Evolutionary conservation across 64 coral and sea anemone species (phyloP).

Genomic region (Platygyra sinensis): DNA sequence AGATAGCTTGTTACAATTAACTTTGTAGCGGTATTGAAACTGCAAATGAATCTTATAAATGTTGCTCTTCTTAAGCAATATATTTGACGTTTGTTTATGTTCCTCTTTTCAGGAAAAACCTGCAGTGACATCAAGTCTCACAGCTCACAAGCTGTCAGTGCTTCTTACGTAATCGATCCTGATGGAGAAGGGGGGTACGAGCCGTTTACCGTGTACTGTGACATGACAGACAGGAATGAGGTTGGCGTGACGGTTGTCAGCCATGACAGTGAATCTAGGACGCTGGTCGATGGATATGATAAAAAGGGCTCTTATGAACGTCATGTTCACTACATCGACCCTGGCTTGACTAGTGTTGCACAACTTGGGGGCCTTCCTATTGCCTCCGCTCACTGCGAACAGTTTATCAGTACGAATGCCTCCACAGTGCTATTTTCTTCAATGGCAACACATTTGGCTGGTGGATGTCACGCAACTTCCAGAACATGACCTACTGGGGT

Average conservation of each 20-base stretch:
- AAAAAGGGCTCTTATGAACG: background rate
- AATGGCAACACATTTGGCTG: background rate
- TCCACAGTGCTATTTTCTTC: background rate
- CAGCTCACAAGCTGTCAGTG: slow-evolving; percentile 20
- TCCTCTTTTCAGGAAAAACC: background rate
- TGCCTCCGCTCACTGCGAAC: slow-evolving; percentile 36
- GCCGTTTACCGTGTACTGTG: slow-evolving; percentile 43
- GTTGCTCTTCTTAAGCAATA: too few relatives aligned
- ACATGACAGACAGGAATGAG: slow-evolving; percentile 51
- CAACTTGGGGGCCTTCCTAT: slow-evolving; percentile 20
- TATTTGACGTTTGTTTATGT: background rate
- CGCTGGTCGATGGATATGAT: slow-evolving; percentile 11
- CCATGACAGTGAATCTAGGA: slow-evolving; percentile 53
- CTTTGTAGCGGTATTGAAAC: too few relatives aligned
- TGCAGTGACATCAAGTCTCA: slow-evolving; percentile 48
- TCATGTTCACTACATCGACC: slow-evolving; percentile 12
- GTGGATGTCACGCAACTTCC: slow-evolving; percentile 28
- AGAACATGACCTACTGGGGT: slow-evolving; percentile 19
- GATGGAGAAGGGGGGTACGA: background rate
- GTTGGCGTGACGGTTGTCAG: slow-evolving; percentile 57
- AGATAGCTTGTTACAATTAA: too few relatives aligned
- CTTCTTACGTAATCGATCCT: slow-evolving; percentile 53
- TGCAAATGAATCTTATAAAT: too few relatives aligned
- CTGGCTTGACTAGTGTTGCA: background rate
- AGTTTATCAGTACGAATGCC: slow-evolving; percentile 54